Conservation (phyloP, 2,797 vertebrate genomes). For the Accipiter superciliosus region DNA sequence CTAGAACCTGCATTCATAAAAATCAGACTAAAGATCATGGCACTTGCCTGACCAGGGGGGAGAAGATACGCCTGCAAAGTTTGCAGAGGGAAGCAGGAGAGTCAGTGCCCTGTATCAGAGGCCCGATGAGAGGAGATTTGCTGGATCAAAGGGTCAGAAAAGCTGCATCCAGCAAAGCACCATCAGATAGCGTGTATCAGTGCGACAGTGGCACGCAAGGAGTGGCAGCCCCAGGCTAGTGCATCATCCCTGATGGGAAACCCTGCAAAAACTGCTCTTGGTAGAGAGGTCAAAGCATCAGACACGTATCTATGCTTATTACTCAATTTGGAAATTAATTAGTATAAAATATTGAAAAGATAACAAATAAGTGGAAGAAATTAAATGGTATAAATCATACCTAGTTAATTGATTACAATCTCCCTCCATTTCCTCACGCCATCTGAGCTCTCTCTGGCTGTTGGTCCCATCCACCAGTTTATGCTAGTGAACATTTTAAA, state of each 20-base stretch:
- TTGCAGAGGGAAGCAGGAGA: background rate
- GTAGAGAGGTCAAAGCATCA: background rate
- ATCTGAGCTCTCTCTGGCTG: background rate
- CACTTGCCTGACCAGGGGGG: background rate
- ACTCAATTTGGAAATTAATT: background rate
- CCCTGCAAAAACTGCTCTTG: background rate
- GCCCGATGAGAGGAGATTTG: background rate
- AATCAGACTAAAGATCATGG: background rate
- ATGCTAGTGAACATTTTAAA: background rate
- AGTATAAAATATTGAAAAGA: background rate
- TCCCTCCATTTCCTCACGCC: background rate
- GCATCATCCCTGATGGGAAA: background rate
- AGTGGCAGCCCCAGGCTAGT: background rate
- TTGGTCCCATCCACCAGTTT: background rate
- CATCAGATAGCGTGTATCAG: background rate
- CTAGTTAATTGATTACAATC: background rate
- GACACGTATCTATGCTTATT: background rate
- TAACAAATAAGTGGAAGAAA: background rate
- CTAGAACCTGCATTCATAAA: background rate
- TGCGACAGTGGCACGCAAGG: fast-evolving
- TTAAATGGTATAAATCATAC: background rate
- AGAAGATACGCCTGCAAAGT: background rate
- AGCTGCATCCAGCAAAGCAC: background rate
- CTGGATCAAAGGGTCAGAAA: background rate
- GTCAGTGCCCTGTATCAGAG: background rate